A percentile compares a stretch with the other conserved stretches of the same genome.
phyloP scores from a whole-genome alignment of 2,888 invertebrate species.

The Phyllotreta striolata region DNA sequence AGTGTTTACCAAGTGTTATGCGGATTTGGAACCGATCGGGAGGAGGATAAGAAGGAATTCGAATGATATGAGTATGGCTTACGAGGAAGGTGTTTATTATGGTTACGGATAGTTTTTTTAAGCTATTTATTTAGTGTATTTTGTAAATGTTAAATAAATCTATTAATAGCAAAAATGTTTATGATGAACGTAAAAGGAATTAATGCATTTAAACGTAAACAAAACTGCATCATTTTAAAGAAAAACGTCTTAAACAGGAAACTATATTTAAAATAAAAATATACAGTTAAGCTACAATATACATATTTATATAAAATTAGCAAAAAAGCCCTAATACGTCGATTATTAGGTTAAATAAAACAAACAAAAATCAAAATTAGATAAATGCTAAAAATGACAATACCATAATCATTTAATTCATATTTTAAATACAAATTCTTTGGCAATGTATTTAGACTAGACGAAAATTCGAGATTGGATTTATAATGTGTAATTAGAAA shows the following conservation, averaged over 20 bases:
- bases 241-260: conserved; percentile 41
- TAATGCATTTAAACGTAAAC: not conserved
- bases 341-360: conserved; percentile 25
- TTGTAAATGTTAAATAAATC: not conserved
- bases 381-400: conserved; percentile 40
- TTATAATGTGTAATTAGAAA: not conserved
- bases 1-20: conserved; percentile 91
- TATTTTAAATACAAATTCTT: conserved; percentile 27
- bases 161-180: not conserved
- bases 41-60: conserved; percentile 76
- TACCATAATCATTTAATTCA: conserved; percentile 32
- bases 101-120: conserved; percentile 68
- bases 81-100: conserved; percentile 77
- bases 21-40: conserved; percentile 92
- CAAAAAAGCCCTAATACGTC: conserved; percentile 37
- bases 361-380: conserved; percentile 34
- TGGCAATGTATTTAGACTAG: conserved; percentile 26
- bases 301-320: conserved; percentile 46
- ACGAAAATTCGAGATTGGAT: conserved; percentile 3
- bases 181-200: not conserved
- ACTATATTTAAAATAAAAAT: conserved; percentile 50
- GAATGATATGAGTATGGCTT: conserved; percentile 77
- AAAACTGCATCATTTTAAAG: conserved; percentile 36
- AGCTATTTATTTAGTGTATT: not conserved
- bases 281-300: conserved; percentile 48